Percentiles rank a stretch among this genome's conserved stretches.
These are phyloP conservation scores for Drosophila athabasca DNA, from an alignment of 1,140 invertebrate genomes.

Conservation along the genomic window DNA sequence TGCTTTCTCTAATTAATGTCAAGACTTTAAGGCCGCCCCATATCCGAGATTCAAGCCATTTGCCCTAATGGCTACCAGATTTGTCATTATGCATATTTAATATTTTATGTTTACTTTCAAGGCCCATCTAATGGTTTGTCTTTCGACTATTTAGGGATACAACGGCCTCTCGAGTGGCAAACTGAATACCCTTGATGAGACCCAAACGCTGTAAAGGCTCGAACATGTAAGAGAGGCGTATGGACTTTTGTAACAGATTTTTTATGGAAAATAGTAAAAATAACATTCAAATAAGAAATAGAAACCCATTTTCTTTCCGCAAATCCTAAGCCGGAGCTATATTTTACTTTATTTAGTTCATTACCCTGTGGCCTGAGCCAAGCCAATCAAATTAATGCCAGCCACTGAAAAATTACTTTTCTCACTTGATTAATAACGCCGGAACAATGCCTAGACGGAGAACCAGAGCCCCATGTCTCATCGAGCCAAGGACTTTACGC, in stretches of 20 bases:
- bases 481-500: neutral
- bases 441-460: conserved; percentile 23
- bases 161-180: neutral
- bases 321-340: conserved; percentile 21
- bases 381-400: conserved; percentile 57
- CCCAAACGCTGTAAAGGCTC: neutral
- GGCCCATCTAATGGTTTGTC: conserved; percentile 9
- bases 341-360: conserved; percentile 38
- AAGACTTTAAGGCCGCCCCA: conserved; percentile 36
- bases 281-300: no score
- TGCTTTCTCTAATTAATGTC: conserved; percentile 47
- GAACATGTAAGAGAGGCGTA: conserved; percentile 8
- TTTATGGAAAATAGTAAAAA: no score
- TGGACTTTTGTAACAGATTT: no score
- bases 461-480: no score
- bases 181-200: conserved; percentile 25
- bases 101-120: conserved; percentile 35
- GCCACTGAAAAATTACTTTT: conserved; percentile 52
- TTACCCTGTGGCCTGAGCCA: conserved; percentile 39
- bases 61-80: conserved; percentile 46
- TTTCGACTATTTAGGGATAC: conserved; percentile 18
- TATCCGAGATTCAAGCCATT: conserved; percentile 34
- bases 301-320: neutral
- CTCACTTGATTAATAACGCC: conserved; percentile 53
- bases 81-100: conserved; percentile 52